Base-by-base conservation (phyloP, 2,113 vertebrate genomes). In the Sapayoa aenigma region DNA sequence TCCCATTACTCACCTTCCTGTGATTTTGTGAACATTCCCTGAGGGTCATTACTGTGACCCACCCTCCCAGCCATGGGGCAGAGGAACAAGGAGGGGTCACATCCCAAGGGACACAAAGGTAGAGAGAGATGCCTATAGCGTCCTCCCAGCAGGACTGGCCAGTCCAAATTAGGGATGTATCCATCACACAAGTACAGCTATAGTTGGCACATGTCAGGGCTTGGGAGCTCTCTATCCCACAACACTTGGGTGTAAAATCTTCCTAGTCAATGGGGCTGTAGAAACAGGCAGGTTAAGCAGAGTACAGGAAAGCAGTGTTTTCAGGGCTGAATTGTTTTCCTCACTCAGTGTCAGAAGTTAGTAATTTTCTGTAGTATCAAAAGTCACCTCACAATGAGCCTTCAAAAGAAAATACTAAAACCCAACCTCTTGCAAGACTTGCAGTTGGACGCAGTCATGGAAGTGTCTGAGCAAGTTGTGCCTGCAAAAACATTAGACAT, bases 201-300 rank as follows among this genome's bases (percentile, higher is more conserved):
- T 4, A 52, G 31, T 0, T 72, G 31, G 24, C 7, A 8, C 8
- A 21, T 1, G 1, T 63, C 8, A 1, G 68, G 14, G 42, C 62
- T 56, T 35, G 27, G 47, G 33, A 71, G 37, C 14, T 86, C 47
- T 30, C 59, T 33, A 55, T 2, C 19, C 47, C 41, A 39, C 0
- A 3, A 47, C 10, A 53, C 18, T 39, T 2, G 1, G 24, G 27
- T 81, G 39, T 47, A 86, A 81, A 75, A 84, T 35, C 13, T 52
- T 80, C 35, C 35, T 28, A 60, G 52, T 14, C 3, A 5, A 27
- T 14, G 41, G 12, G 28, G 24, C 14, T 72, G 66, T 33, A 49
- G 33, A 65, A 89, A 52, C 4, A 25, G 12, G 23, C 11, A 46
- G 23, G 41, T 56, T 77, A 63, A 71, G 27, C 42, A 84, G 60